Percentiles rank a stretch among this genome's conserved stretches.
Evolutionary conservation across 2,797 vertebrate genomes (phyloP).

Genomic region (Sebastolobus alascanus): DNA sequence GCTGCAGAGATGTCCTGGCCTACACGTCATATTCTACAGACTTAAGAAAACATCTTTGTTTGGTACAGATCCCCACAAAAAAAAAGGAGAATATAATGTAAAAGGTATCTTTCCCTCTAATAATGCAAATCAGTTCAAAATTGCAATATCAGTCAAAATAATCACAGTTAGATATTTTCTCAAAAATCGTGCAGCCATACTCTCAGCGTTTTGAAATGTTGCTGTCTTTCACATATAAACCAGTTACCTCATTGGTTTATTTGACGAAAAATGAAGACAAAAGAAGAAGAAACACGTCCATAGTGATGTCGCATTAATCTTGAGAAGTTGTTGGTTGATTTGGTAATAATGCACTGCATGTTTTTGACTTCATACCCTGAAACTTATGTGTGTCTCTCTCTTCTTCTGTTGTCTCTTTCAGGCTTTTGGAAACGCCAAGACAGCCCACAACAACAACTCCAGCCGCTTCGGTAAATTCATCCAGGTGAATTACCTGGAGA

Average conservation of each 20-base stretch:
- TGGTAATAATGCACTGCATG: background rate
- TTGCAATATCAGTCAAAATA: no score
- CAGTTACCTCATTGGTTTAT: background rate
- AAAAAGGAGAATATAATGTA: no score
- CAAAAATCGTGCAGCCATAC: no score
- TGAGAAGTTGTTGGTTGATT: background rate
- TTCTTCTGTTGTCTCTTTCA: constrained; percentile 66
- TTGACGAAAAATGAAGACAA: background rate
- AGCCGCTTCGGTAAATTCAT: constrained; percentile 99
- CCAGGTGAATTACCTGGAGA: constrained; percentile 98
- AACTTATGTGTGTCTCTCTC: constrained; percentile 25
- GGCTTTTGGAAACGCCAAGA: constrained; percentile 99
- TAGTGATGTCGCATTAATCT: background rate
- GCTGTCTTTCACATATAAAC: background rate
- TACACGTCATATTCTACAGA: no score
- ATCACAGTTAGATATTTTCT: no score
- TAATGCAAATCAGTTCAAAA: no score
- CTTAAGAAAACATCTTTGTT: no score
- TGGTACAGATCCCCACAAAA: no score
- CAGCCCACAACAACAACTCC: constrained; percentile 99
- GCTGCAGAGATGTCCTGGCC: no score
- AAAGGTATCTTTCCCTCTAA: no score
- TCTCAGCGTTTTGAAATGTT: background rate
- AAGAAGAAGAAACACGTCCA: background rate
- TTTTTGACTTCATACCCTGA: background rate